A percentile compares a stretch with the other conserved stretches of the same genome.
Conservation (phyloP, 2,797 vertebrate species). For the Cryptoprocta ferox region DNA sequence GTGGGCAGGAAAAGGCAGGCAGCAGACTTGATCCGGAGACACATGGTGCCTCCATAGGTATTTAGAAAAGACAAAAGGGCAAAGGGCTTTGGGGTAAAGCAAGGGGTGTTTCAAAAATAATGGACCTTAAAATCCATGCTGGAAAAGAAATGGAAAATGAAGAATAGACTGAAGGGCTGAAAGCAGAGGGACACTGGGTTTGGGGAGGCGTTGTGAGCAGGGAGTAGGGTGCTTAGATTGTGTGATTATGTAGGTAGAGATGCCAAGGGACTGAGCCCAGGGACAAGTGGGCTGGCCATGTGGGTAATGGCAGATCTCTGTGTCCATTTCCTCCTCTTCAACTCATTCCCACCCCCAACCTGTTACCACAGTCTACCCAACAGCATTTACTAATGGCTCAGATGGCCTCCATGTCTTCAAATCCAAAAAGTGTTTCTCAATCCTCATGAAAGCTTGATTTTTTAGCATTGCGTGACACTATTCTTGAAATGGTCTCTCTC, state of each 20-base stretch:
- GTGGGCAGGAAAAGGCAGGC: not conserved
- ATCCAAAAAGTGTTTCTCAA: not conserved
- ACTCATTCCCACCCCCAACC: not conserved
- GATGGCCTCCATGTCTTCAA: not conserved
- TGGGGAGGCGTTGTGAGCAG: not conserved
- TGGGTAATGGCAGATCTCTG: not conserved
- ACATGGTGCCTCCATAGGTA: fast-evolving
- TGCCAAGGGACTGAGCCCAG: not conserved
- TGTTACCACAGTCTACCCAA: not conserved
- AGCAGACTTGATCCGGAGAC: not conserved
- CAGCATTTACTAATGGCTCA: not conserved
- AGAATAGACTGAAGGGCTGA: not conserved
- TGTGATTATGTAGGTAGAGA: not conserved
- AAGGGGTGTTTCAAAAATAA: not conserved
- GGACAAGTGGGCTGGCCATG: not conserved
- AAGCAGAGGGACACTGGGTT: not conserved
- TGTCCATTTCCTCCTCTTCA: not conserved
- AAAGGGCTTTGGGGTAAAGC: not conserved
- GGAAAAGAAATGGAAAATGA: not conserved
- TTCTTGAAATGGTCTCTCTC: not conserved
- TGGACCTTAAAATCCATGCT: not conserved
- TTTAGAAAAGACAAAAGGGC: not conserved
- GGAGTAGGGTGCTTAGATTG: not conserved
- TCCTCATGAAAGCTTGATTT: not conserved
- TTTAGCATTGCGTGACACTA: not conserved